Evolutionary conservation across 2,888 invertebrate genomes (phyloP).

Genomic region (Magallana nippona): DNA sequence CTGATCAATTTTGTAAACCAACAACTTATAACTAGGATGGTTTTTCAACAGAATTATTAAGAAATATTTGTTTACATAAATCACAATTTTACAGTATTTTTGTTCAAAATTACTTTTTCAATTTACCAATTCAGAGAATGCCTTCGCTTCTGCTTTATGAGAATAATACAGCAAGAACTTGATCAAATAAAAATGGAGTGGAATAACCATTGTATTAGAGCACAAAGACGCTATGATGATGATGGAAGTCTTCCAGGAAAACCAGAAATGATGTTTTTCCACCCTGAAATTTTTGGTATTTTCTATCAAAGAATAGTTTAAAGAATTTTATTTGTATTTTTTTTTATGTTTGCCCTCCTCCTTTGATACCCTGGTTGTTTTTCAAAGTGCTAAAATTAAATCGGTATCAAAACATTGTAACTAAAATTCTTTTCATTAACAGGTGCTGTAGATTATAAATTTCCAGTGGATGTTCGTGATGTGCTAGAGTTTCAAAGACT

Average conservation of each 20-base stretch:
- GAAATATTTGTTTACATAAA: background rate
- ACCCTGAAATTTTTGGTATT: slow-evolving; percentile 45
- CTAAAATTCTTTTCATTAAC: background rate
- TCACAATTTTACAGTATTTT: background rate
- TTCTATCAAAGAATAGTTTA: background rate
- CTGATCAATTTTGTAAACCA: background rate
- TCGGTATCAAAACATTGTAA: background rate
- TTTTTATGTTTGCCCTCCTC: background rate
- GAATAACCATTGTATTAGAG: slow-evolving; percentile 46
- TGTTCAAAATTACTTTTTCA: background rate
- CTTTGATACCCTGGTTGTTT: slow-evolving; percentile 15
- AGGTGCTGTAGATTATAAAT: background rate
- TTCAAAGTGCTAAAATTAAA: background rate
- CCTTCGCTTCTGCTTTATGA: slow-evolving; percentile 48
- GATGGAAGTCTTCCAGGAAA: slow-evolving; percentile 40
- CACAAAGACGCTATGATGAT: slow-evolving; percentile 32
- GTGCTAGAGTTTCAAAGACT: slow-evolving; percentile 16
- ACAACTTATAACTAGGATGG: background rate
- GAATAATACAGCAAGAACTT: slow-evolving; percentile 47
- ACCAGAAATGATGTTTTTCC: slow-evolving; percentile 46
- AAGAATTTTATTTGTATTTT: background rate
- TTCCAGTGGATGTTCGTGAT: background rate
- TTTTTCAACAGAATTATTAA: background rate
- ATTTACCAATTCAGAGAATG: slow-evolving; percentile 41
- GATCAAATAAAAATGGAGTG: slow-evolving; percentile 43